A percentile compares a stretch with the other conserved stretches of the same genome.
phyloP scores from a whole-genome alignment of 2,113 vertebrate genomes.

The Coptodon rendalli region DNA sequence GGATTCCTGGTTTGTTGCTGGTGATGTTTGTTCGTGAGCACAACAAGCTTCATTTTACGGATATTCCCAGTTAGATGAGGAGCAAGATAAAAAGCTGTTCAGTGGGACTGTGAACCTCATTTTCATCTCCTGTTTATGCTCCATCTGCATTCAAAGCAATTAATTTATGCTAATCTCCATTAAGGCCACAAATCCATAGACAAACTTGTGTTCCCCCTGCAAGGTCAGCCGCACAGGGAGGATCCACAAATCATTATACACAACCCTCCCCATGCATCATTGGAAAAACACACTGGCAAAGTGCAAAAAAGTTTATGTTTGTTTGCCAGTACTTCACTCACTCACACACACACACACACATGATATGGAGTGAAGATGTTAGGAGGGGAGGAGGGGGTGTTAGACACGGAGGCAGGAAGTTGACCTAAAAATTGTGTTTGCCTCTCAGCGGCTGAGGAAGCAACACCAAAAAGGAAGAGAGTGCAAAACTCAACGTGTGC shows the following conservation, averaged over 20 bases:
- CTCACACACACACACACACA: neutral
- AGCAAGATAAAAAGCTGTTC: conserved; percentile 18
- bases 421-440: conserved; percentile 25
- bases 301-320: neutral
- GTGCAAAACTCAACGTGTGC: neutral
- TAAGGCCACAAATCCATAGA: neutral
- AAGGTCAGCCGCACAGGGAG: conserved; percentile 15
- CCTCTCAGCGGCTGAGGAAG: neutral
- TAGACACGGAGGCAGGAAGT: conserved; percentile 23
- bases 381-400: neutral
- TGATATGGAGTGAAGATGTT: neutral
- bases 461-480: conserved; percentile 15
- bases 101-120: neutral
- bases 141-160: conserved; percentile 23
- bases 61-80: conserved; percentile 24
- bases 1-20: neutral
- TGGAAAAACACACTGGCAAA: neutral
- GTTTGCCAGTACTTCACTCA: neutral
- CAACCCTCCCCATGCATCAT: neutral
- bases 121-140: neutral
- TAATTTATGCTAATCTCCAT: conserved; percentile 41
- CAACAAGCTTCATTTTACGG: neutral
- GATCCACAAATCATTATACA: neutral
- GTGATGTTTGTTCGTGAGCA: neutral
- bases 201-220: neutral